These are phyloP conservation scores for Apis florea DNA, from an alignment of 1,140 invertebrate species.

Conservation along the genomic window DNA sequence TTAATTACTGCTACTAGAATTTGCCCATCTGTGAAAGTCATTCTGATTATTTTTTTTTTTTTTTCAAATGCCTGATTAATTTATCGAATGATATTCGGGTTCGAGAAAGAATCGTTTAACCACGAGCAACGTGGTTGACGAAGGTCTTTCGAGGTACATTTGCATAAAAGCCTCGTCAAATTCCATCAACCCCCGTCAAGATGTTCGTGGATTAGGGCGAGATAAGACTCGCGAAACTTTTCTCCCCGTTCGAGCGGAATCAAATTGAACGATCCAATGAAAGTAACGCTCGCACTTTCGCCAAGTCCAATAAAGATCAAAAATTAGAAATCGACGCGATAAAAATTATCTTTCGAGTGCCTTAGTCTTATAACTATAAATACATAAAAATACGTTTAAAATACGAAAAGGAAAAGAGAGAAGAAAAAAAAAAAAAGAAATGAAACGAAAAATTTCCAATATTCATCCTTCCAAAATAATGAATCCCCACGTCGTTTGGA, in stretches of 20 bases:
- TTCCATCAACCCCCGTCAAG: slow-evolving; percentile 15
- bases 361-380: too few relatives aligned
- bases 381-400: too few relatives aligned
- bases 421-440: background rate
- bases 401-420: background rate
- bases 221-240: slow-evolving; percentile 13
- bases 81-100: background rate
- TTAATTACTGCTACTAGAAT: too few relatives aligned
- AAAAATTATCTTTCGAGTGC: too few relatives aligned
- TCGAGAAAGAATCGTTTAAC: background rate
- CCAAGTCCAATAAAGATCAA: background rate
- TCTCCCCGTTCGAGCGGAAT: background rate
- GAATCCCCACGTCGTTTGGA: too few relatives aligned
- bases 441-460: background rate
- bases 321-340: background rate
- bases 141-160: slow-evolving; percentile 2
- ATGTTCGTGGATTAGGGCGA: background rate
- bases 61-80: background rate
- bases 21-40: background rate
- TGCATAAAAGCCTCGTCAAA: slow-evolving; percentile 35
- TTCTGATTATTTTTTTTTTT: background rate
- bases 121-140: slow-evolving; percentile 10
- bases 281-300: background rate
- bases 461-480: too few relatives aligned
- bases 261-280: background rate